Base-by-base conservation (phyloP, 1,140 invertebrate genomes). In the Cydia splendana region DNA sequence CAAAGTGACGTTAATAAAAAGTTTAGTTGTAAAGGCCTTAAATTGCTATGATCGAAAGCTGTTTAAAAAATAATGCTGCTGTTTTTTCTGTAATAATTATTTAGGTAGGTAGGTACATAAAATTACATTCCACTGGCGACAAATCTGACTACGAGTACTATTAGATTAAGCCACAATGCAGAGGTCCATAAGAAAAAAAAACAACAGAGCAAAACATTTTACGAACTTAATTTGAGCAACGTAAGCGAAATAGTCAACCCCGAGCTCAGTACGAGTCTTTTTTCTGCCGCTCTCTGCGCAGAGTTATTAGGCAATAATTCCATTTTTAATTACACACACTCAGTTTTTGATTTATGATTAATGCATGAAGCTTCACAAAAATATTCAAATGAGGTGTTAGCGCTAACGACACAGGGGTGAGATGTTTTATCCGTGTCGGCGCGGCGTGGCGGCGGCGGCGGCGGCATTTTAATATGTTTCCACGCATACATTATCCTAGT, bases 351-450 rank as follows among this genome's bases (percentile, higher is more conserved):
- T 38, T 71, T 71, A 71, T 71, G 67, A 71, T 67, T 67, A 67
- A 71, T 71, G n/a, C 67, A 71, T 71, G 67, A 38, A 71, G 65
- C 65, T 34, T 71, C 34, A 71, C 67, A 71, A 71, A 71, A 71
- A 71, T 71, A 71, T 71, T 71, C 67, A 71, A 71, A 71, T 71
- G 67, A 71, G 67, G 67, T 42, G 67, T 71, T 38, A 71, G 67
- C 67, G n/a, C 34, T 71, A 71, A 71, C 67, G 67, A 71, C 30
- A 13, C 15, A 34, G 67, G 34, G 67, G 34, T 38, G 67, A 71
- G 67, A 71, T 71, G 67, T 71, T 71, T 71, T 71, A 71, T 71
- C 34, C 67, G 34, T 45, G 24, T 45, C 67, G 34, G 18, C n/a
- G 67, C 34, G 67, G 34, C 65, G 34, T 12, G 6, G 65, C 9